phyloP scores from a whole-genome alignment of 2,888 invertebrate genomes.

The Priocnemis perturbator region DNA sequence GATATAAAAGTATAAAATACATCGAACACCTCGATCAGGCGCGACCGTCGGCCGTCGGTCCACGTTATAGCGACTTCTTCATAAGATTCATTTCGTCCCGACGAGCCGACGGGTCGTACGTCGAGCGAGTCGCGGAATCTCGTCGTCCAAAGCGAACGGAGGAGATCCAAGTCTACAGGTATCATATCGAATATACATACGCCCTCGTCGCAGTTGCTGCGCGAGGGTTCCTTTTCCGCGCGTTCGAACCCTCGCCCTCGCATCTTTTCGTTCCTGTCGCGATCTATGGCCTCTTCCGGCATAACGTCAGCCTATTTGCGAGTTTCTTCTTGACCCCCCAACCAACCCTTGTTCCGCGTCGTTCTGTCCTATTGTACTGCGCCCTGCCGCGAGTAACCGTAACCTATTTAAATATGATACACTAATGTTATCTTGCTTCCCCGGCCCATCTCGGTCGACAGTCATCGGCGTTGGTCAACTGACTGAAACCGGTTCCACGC shows the following conservation, averaged over 20 bases:
- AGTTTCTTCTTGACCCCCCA: slow-evolving; percentile 21
- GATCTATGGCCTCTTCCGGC: slow-evolving; percentile 66
- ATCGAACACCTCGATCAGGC: slow-evolving; percentile 42
- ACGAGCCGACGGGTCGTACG: background rate
- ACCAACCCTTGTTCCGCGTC: background rate
- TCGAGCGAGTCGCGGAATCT: background rate
- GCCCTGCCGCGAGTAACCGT: too few relatives aligned
- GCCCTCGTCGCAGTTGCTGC: background rate
- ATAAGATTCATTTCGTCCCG: slow-evolving; percentile 20
- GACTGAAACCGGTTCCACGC: too few relatives aligned
- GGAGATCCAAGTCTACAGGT: background rate
- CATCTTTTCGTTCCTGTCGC: slow-evolving; percentile 10
- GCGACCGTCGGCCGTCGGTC: slow-evolving; percentile 9
- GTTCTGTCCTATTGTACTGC: too few relatives aligned
- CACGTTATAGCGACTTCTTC: background rate
- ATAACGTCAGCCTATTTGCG: slow-evolving; percentile 56
- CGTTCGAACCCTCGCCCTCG: background rate
- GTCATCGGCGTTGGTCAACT: too few relatives aligned
- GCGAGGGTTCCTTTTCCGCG: slow-evolving; percentile 7
- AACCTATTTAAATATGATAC: slow-evolving; percentile 48
- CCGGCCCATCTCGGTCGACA: background rate
- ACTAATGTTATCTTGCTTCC: slow-evolving; percentile 12
- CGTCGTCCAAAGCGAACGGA: slow-evolving; percentile 5
- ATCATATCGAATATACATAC: background rate
- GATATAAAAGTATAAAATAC: slow-evolving; percentile 75